Conservation (phyloP, 2,888 invertebrate species). For the Encarsia formosa region DNA sequence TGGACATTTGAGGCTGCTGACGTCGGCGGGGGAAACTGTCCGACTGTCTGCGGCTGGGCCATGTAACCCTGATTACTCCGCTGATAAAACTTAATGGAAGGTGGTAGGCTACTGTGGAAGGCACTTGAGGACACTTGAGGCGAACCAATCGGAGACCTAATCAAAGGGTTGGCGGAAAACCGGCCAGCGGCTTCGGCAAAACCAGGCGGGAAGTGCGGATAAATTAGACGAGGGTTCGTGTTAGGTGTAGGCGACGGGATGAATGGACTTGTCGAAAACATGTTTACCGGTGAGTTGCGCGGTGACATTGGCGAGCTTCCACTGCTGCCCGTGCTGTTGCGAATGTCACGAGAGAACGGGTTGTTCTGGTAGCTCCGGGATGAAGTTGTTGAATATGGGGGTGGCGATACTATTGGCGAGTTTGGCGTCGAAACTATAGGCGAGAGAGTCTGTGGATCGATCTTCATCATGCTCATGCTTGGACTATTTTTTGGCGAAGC, state of each 20-base stretch:
- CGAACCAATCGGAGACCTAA: conserved; percentile 44
- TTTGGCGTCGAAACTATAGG: conserved; percentile 50
- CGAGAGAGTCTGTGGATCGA: conserved; percentile 59
- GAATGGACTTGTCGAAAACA: conserved; percentile 49
- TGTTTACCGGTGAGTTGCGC: conserved; percentile 47
- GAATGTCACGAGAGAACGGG: conserved; percentile 42
- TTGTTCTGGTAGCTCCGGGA: conserved; percentile 42
- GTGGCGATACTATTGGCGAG: conserved; percentile 44
- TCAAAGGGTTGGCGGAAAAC: conserved; percentile 42
- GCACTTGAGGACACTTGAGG: conserved; percentile 43
- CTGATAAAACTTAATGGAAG: conserved; percentile 46
- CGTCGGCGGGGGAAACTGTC: not conserved
- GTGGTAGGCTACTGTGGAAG: conserved; percentile 48
- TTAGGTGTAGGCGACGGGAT: conserved; percentile 49
- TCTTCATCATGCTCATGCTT: conserved; percentile 51
- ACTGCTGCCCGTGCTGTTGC: conserved; percentile 32
- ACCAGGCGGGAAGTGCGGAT: conserved; percentile 42
- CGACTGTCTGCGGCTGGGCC: conserved; percentile 29
- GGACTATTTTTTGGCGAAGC: conserved; percentile 27
- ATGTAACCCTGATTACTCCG: conserved; percentile 45
- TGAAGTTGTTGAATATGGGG: conserved; percentile 44
- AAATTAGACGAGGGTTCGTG: conserved; percentile 46
- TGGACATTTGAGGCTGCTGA: conserved; percentile 27
- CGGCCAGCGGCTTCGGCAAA: conserved; percentile 39
- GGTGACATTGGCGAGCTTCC: conserved; percentile 43